Percentiles rank a stretch among this genome's conserved stretches.
phyloP scores from a whole-genome alignment of 2,888 invertebrate species.

The Pseudeuparius sepicola region DNA sequence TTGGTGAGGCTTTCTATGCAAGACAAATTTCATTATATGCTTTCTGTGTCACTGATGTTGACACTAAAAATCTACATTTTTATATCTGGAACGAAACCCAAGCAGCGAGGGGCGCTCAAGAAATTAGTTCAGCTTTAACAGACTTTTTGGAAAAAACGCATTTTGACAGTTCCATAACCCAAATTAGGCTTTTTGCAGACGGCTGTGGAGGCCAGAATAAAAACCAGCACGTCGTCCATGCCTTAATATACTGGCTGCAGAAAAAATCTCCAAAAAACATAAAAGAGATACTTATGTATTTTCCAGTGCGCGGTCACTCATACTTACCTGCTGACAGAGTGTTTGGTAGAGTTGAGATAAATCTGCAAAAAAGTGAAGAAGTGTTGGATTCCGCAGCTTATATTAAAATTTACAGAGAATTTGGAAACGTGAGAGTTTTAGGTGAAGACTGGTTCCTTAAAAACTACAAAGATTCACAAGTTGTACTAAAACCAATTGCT shows the following conservation, averaged over 20 bases:
- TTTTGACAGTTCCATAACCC: conserved; percentile 12
- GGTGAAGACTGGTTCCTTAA: conserved; percentile 12
- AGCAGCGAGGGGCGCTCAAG: conserved; percentile 20
- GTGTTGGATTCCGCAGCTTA: no score
- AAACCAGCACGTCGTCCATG: conserved; percentile 18
- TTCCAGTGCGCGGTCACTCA: conserved; percentile 10
- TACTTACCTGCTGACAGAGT: conserved; percentile 9
- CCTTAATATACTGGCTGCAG: conserved; percentile 15
- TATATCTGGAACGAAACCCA: conserved; percentile 25
- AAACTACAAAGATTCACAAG: no score
- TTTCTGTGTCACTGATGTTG: conserved; percentile 25
- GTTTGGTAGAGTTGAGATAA: conserved; percentile 10
- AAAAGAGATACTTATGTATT: background rate
- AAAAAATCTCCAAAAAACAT: conserved; percentile 5
- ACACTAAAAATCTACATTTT: conserved; percentile 19
- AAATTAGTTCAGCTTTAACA: conserved; percentile 14
- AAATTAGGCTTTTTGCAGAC: conserved; percentile 23
- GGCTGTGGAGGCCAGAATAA: conserved; percentile 27
- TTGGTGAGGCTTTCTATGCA: conserved; percentile 14
- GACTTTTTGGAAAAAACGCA: conserved; percentile 15
- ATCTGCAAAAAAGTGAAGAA: conserved; percentile 5
- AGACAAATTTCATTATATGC: conserved; percentile 18
- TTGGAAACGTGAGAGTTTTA: conserved; percentile 8
- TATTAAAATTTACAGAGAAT: conserved; percentile 5
- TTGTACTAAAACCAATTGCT: no score